Conservation (phyloP, 2,888 invertebrate species). For the Campopleginae sp. region DNA sequence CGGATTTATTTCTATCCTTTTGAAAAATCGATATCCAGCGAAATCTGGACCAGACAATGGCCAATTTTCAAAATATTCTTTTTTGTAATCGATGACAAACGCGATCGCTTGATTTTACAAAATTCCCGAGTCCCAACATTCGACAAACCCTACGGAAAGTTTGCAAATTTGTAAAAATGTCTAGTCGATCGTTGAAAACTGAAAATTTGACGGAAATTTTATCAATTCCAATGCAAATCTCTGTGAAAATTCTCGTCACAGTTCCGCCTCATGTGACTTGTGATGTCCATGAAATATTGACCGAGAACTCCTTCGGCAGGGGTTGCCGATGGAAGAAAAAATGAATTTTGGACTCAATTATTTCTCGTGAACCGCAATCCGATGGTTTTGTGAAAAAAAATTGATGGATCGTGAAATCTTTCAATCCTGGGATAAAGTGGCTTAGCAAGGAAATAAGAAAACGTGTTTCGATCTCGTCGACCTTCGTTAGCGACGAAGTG, state of each 20-base stretch:
- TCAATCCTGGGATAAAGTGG: background rate
- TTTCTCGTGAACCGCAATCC: no score
- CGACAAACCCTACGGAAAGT: background rate
- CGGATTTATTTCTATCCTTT: background rate
- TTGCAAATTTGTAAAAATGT: background rate
- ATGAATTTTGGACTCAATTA: no score
- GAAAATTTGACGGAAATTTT: no score
- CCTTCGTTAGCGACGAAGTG: background rate
- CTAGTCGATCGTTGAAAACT: no score
- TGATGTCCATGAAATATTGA: no score
- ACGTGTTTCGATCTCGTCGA: background rate
- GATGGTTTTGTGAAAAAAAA: background rate
- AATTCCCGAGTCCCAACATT: background rate
- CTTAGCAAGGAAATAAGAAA: constrained; percentile 3
- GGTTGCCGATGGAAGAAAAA: no score
- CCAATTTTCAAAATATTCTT: background rate
- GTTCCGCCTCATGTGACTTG: no score
- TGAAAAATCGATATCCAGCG: background rate
- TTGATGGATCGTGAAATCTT: background rate
- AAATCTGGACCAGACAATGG: background rate
- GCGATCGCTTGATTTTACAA: background rate
- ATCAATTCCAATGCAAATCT: no score
- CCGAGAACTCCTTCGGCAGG: no score
- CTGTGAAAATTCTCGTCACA: no score
- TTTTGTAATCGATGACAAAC: background rate